phyloP scores from a whole-genome alignment of 2,888 invertebrate species.

The Notocelia uddmanniana region DNA sequence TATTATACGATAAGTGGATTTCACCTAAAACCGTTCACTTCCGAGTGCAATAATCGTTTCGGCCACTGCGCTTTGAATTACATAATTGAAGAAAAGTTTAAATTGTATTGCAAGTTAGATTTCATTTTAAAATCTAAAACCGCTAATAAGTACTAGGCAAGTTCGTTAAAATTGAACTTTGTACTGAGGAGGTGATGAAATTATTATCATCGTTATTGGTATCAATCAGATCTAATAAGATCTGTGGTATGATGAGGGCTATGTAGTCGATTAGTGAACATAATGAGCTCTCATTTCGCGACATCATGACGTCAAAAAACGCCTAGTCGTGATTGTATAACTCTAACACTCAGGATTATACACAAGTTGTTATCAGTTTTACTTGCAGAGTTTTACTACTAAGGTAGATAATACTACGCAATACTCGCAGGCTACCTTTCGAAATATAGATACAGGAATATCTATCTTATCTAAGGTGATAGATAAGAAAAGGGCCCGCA shows the following conservation, averaged over 20 bases:
- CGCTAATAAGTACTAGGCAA: background rate
- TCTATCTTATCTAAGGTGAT: conserved; percentile 40
- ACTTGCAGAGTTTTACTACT: conserved; percentile 33
- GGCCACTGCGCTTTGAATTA: background rate
- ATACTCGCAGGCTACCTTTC: conserved; percentile 18
- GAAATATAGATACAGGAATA: conserved; percentile 26
- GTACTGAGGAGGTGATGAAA: conserved; percentile 8
- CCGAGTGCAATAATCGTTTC: background rate
- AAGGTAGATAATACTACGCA: conserved; percentile 26
- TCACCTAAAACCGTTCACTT: conserved; percentile 1
- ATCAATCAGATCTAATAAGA: conserved; percentile 28
- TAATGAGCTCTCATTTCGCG: conserved; percentile 36
- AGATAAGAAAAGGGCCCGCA: conserved; percentile 23
- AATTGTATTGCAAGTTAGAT: background rate
- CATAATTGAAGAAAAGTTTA: background rate
- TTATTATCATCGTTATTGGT: background rate
- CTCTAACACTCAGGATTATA: conserved; percentile 30
- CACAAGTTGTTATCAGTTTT: conserved; percentile 35
- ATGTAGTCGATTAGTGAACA: conserved; percentile 28
- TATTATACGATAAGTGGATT: conserved; percentile 9
- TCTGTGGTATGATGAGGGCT: conserved; percentile 22
- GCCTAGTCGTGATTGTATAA: conserved; percentile 38
- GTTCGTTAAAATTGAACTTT: conserved; percentile 13
- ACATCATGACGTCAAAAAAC: conserved; percentile 10
- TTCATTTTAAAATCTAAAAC: background rate